Percentiles rank a stretch among this genome's conserved stretches.
Conservation (phyloP, 2,888 invertebrate genomes). For the Celastrina argiolus region DNA sequence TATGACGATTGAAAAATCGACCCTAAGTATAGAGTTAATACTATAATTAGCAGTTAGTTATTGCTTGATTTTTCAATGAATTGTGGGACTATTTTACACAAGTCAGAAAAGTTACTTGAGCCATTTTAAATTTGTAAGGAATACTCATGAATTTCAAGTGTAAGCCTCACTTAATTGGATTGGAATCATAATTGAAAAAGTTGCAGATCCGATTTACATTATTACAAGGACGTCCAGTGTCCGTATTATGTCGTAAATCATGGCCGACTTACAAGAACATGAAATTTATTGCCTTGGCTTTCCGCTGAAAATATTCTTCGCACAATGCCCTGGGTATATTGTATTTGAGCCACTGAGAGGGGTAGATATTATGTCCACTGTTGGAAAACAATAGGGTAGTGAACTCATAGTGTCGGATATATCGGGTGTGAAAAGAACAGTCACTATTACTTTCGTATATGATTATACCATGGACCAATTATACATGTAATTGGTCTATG, state of each 20-base stretch:
- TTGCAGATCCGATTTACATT: slow-evolving; percentile 16
- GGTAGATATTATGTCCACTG: not conserved
- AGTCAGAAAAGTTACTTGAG: not conserved
- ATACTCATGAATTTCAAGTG: slow-evolving; percentile 4
- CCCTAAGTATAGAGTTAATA: too few relatives aligned
- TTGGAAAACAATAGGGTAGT: not conserved
- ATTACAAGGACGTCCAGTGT: slow-evolving; percentile 20
- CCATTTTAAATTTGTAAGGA: not conserved
- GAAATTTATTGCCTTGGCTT: slow-evolving; percentile 67
- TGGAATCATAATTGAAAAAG: slow-evolving; percentile 21
- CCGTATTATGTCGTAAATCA: slow-evolving; percentile 55
- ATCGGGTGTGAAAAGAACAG: too few relatives aligned
- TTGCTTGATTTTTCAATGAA: too few relatives aligned
- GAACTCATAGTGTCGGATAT: too few relatives aligned
- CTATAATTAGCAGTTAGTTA: too few relatives aligned
- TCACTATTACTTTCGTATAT: too few relatives aligned
- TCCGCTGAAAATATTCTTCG: slow-evolving; percentile 68
- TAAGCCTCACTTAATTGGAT: not conserved
- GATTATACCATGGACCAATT: too few relatives aligned
- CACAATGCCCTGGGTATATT: slow-evolving; percentile 35
- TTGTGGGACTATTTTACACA: too few relatives aligned
- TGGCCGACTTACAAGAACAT: slow-evolving; percentile 64
- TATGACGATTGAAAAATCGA: too few relatives aligned
- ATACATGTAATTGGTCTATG: too few relatives aligned
- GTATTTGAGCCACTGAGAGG: not conserved